These are phyloP conservation scores for Drosophila trapezifrons DNA, from an alignment of 1,140 invertebrate species.

Conservation along the genomic window DNA sequence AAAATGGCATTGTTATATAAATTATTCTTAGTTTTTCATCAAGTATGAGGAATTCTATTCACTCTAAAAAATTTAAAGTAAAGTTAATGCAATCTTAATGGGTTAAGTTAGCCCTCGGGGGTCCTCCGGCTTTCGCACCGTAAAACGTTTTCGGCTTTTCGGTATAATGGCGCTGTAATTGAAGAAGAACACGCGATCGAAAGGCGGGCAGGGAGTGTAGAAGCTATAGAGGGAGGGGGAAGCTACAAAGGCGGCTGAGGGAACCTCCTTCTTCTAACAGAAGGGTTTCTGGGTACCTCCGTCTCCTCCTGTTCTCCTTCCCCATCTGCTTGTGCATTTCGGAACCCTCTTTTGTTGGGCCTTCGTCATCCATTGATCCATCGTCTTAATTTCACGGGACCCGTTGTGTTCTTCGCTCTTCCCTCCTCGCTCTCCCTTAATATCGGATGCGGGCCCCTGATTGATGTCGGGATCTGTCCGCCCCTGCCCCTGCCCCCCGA, in stretches of 20 bases:
- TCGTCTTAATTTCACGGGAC: conserved; percentile 73
- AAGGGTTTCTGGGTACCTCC: conserved; percentile 17
- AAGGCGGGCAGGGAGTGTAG: conserved; percentile 18
- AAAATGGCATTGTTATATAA: no score
- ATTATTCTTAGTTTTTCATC: not conserved
- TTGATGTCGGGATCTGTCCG: conserved; percentile 62
- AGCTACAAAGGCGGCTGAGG: conserved; percentile 37
- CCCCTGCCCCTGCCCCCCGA: conserved; percentile 16
- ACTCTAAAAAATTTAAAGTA: not conserved
- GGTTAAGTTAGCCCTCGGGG: conserved; percentile 40
- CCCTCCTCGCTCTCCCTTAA: not conserved
- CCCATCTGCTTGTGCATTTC: conserved; percentile 11
- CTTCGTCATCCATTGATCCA: conserved; percentile 68
- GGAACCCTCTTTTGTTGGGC: conserved; percentile 19
- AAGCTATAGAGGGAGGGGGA: not conserved
- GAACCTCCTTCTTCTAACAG: conserved; percentile 53
- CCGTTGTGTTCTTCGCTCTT: conserved; percentile 23
- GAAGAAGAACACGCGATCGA: conserved; percentile 78
- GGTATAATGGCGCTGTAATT: conserved; percentile 80
- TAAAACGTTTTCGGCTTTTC: conserved; percentile 72
- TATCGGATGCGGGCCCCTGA: conserved; percentile 50
- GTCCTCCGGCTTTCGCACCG: conserved; percentile 51
- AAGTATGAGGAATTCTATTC: not conserved
- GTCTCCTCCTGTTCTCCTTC: conserved; percentile 1
- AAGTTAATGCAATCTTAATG: not conserved